phyloP scores from a whole-genome alignment of 2,888 invertebrate genomes.

The Poecilus cupreus region DNA sequence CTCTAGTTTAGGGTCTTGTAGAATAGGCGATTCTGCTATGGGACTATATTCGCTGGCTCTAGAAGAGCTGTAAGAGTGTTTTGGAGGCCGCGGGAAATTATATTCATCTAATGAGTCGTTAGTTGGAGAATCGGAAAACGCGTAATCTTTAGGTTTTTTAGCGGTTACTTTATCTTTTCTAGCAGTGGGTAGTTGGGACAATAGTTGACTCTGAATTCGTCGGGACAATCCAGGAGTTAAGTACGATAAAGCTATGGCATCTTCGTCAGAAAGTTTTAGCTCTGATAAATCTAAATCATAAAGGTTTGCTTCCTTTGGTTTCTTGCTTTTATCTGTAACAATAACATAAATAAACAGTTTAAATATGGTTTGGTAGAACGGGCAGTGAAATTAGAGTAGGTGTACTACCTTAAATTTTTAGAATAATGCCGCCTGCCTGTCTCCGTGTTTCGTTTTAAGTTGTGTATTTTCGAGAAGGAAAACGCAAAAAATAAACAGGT shows the following conservation, averaged over 20 bases:
- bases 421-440: conserved; percentile 22
- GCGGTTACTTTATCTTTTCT: conserved; percentile 69
- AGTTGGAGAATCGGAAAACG: conserved; percentile 8
- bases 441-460: background rate
- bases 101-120: conserved; percentile 5
- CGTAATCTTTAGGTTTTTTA: background rate
- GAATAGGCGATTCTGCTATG: background rate
- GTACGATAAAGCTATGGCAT: conserved; percentile 81
- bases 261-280: conserved; percentile 81
- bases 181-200: conserved; percentile 81
- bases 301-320: conserved; percentile 72
- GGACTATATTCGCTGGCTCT: conserved; percentile 6
- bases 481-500: conserved; percentile 26
- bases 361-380: background rate
- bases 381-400: no score
- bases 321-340: conserved; percentile 66
- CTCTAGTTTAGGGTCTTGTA: background rate
- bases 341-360: background rate
- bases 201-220: conserved; percentile 82
- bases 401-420: background rate
- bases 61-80: conserved; percentile 3
- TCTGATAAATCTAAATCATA: conserved; percentile 81
- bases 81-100: background rate
- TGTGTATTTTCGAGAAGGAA: background rate
- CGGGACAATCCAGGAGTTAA: conserved; percentile 83